Evolutionary conservation across 2,888 invertebrate genomes (phyloP).

Genomic region (Galerucella calmariensis): DNA sequence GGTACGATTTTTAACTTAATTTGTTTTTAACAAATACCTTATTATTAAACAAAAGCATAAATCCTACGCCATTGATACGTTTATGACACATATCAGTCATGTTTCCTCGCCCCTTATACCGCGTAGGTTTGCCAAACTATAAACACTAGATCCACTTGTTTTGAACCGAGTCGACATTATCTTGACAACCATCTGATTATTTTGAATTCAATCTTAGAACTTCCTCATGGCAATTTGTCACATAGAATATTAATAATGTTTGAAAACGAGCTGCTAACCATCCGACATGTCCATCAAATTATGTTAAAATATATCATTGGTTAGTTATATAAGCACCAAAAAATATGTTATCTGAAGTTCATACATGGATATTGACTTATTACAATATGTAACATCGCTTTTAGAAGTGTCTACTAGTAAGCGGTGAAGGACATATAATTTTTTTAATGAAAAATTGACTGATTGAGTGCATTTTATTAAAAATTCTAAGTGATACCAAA

Average conservation of each 20-base stretch:
- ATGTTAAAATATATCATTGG: conserved; percentile 18
- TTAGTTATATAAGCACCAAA: conserved; percentile 7
- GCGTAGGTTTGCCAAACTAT: too few relatives aligned
- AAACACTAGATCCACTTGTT: neutral
- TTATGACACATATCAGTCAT: too few relatives aligned
- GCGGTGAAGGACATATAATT: too few relatives aligned
- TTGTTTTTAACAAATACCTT: too few relatives aligned
- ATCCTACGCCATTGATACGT: too few relatives aligned
- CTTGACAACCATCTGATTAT: conserved; percentile 14
- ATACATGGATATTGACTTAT: neutral
- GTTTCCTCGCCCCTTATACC: too few relatives aligned
- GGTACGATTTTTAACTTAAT: too few relatives aligned
- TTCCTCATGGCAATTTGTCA: conserved; percentile 21
- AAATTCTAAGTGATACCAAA: too few relatives aligned
- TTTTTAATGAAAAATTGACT: too few relatives aligned
- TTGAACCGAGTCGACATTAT: conserved; percentile 4
- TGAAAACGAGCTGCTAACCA: neutral
- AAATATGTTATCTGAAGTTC: neutral
- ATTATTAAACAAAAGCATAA: too few relatives aligned
- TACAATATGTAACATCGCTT: neutral
- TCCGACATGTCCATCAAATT: conserved; percentile 15
- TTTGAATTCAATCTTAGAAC: conserved; percentile 4
- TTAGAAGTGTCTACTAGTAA: neutral
- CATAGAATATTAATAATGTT: neutral
- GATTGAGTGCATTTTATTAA: too few relatives aligned